These are phyloP conservation scores for Dicerorhinus sumatrensis DNA, from an alignment of 2,113 vertebrate species.

Conservation along the genomic window DNA sequence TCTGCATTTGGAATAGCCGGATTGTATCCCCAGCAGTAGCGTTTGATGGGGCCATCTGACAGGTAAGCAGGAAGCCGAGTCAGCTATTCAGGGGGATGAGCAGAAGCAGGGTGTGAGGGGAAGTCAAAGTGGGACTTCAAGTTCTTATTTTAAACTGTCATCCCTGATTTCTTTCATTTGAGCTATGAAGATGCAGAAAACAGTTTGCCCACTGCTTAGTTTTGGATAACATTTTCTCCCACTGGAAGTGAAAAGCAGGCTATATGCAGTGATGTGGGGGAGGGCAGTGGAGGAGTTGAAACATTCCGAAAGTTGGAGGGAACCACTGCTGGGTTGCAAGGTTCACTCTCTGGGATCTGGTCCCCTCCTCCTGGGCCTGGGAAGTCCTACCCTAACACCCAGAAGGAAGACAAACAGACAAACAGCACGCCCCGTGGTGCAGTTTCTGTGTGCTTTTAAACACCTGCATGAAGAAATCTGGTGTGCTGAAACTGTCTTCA, in stretches of 20 bases:
- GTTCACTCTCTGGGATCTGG: neutral
- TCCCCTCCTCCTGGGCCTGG: neutral
- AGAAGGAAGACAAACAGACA: neutral
- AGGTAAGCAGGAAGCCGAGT: neutral
- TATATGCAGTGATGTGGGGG: fast-evolving
- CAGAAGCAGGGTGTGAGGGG: neutral
- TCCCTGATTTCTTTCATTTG: neutral
- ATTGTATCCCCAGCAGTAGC: neutral
- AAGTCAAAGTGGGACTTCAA: neutral
- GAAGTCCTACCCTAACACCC: neutral
- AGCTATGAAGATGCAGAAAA: neutral
- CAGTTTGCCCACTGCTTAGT: neutral
- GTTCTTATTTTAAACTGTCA: neutral
- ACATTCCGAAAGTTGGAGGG: neutral
- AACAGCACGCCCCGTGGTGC: fast-evolving
- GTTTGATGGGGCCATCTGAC: neutral
- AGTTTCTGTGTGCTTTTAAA: neutral
- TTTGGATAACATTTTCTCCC: neutral
- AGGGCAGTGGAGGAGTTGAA: fast-evolving
- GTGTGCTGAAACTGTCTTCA: neutral
- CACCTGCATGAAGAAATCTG: neutral
- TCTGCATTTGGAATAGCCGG: neutral
- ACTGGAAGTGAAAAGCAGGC: neutral
- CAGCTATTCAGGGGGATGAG: neutral
- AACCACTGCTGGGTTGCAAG: no score